A percentile compares a stretch with the other conserved stretches of the same genome.
Conservation (phyloP, 1,140 invertebrate genomes). For the Leptopilina boulardi region DNA sequence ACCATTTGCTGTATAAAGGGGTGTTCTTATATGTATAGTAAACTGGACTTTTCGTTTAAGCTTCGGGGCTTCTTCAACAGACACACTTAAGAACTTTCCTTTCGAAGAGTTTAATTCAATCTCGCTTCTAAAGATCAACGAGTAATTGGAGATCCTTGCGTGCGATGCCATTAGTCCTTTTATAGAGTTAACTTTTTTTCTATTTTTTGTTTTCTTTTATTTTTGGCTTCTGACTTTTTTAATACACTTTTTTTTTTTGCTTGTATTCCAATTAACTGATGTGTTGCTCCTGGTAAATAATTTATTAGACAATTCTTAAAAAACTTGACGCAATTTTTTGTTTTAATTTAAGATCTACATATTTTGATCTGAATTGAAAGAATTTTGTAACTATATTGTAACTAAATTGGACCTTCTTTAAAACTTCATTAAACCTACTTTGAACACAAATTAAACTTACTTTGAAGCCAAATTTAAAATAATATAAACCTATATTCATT, state of each 20-base stretch:
- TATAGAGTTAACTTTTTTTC: background rate
- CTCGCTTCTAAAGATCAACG: constrained; percentile 8
- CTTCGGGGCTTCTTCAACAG: background rate
- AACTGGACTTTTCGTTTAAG: constrained; percentile 8
- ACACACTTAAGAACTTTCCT: constrained; percentile 14
- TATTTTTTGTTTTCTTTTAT: too few relatives aligned
- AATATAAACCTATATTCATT: too few relatives aligned
- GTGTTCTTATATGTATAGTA: background rate
- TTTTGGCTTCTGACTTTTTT: constrained; percentile 19
- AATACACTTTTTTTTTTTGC: background rate
- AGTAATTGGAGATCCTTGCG: background rate
- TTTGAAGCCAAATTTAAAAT: too few relatives aligned
- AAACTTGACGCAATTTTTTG: background rate
- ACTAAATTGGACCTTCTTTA: too few relatives aligned
- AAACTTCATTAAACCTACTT: too few relatives aligned
- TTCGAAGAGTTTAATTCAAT: constrained; percentile 5
- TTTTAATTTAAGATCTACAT: too few relatives aligned
- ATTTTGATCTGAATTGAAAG: too few relatives aligned
- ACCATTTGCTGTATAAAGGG: background rate
- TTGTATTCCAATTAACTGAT: background rate
- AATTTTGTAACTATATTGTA: too few relatives aligned
- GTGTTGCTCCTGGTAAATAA: background rate
- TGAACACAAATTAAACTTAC: too few relatives aligned
- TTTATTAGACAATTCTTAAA: too few relatives aligned
- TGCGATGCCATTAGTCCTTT: constrained; percentile 12